phyloP scores from a whole-genome alignment of 2,888 invertebrate genomes.

The Pandemis corylana region DNA sequence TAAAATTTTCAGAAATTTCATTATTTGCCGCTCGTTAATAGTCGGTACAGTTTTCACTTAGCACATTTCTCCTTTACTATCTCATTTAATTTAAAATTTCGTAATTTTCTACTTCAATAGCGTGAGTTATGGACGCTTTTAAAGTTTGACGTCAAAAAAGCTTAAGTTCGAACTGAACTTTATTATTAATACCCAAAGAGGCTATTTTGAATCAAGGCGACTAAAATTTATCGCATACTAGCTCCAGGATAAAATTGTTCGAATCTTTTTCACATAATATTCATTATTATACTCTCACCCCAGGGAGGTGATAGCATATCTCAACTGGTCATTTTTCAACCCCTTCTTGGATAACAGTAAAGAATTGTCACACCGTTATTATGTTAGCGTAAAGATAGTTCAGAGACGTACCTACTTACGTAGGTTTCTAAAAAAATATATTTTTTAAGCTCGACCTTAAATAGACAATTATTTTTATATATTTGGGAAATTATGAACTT shows the following conservation, averaged over 20 bases:
- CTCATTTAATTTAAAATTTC: background rate
- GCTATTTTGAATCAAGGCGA: background rate
- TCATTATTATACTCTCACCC: conserved; percentile 25
- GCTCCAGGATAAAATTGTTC: conserved; percentile 7
- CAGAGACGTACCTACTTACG: background rate
- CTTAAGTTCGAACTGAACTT: background rate
- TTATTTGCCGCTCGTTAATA: background rate
- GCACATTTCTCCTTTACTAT: background rate
- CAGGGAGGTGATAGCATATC: conserved; percentile 15
- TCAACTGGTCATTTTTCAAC: conserved; percentile 16
- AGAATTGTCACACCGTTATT: background rate
- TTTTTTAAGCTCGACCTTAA: no score
- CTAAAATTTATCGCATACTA: conserved; percentile 13
- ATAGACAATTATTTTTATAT: no score
- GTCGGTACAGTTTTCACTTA: background rate
- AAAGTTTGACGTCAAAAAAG: background rate
- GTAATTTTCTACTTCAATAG: background rate
- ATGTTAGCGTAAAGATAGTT: background rate
- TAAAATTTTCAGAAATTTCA: no score
- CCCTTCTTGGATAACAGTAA: background rate
- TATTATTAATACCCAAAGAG: background rate
- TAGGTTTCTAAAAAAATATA: no score
- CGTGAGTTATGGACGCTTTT: background rate
- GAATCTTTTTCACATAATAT: conserved; percentile 24
- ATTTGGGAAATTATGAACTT: no score